A percentile compares a stretch with the other conserved stretches of the same genome.
These are phyloP conservation scores for Thamnophis elegans DNA, from an alignment of 2,797 vertebrate genomes.

Conservation along the genomic window DNA sequence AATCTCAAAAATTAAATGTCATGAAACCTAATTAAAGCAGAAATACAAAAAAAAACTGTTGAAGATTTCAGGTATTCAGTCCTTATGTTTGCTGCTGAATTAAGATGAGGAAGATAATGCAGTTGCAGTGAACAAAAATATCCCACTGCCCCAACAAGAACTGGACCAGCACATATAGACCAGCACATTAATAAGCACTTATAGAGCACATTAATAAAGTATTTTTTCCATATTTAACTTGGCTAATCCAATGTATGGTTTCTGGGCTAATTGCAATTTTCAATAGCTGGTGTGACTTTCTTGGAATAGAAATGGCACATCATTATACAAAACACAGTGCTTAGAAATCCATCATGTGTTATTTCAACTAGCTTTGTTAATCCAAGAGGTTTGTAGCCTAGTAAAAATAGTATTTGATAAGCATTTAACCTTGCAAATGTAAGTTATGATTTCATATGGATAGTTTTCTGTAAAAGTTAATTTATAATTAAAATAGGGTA, in stretches of 20 bases:
- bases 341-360: conserved; percentile 70
- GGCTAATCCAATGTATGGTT: conserved; percentile 90
- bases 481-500: conserved; percentile 22
- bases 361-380: conserved; percentile 63
- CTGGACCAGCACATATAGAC: conserved; percentile 61
- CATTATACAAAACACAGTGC: conserved; percentile 65
- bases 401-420: conserved; percentile 58
- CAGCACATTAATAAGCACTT: conserved; percentile 75
- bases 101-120: conserved; percentile 68
- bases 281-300: conserved; percentile 32
- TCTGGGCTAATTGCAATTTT: conserved; percentile 80
- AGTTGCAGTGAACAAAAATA: conserved; percentile 71
- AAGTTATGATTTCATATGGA: not conserved
- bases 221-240: conserved; percentile 86
- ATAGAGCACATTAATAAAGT: conserved; percentile 80
- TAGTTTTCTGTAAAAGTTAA: not conserved
- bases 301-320: conserved; percentile 36
- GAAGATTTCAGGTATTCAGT: conserved; percentile 74
- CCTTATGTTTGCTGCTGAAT: conserved; percentile 73
- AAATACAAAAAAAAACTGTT: conserved; percentile 76
- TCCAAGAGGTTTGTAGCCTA: conserved; percentile 64
- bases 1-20: conserved; percentile 69
- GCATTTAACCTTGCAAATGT: not conserved
- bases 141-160: conserved; percentile 34
- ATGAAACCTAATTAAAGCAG: conserved; percentile 79